These are phyloP conservation scores for Adoxophyes honmai DNA, from an alignment of 1,140 invertebrate species.

Conservation along the genomic window DNA sequence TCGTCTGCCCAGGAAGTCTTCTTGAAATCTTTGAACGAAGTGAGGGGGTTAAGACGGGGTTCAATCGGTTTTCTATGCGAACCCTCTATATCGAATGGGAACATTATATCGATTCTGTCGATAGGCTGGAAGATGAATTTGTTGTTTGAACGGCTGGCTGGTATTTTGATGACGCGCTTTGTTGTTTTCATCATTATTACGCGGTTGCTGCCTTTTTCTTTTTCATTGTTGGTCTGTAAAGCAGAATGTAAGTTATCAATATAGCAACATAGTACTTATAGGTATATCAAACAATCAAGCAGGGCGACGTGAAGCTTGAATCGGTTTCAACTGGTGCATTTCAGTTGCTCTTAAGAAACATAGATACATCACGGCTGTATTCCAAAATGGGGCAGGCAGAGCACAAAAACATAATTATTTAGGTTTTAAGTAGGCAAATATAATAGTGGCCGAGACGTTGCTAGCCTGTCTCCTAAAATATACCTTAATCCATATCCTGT, in stretches of 20 bases:
- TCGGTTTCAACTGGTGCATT: too few species aligned
- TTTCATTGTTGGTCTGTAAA: conserved; percentile 45
- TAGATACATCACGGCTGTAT: too few species aligned
- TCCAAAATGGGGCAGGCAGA: too few species aligned
- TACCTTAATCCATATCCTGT: too few species aligned
- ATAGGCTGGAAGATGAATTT: conserved; percentile 61
- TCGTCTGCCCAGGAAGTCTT: conserved; percentile 64
- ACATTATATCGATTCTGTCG: conserved; percentile 58
- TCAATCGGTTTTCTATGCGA: conserved; percentile 47
- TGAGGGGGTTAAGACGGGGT: conserved; percentile 45
- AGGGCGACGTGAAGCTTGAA: too few species aligned
- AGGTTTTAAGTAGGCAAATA: too few species aligned
- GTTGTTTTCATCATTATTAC: conserved; percentile 72
- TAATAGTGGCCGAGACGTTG: too few species aligned
- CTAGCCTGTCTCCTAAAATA: too few species aligned
- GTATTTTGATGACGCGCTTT: conserved; percentile 67
- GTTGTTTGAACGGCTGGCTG: conserved; percentile 46
- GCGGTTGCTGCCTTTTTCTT: conserved; percentile 45
- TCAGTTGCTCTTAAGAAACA: too few species aligned
- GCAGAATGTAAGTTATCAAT: conserved; percentile 16
- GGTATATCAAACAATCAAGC: too few species aligned
- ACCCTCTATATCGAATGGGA: conserved; percentile 52
- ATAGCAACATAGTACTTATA: too few species aligned
- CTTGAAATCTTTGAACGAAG: conserved; percentile 47
- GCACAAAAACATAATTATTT: too few species aligned